phyloP scores from a whole-genome alignment of 2,113 vertebrate genomes.

The Sigmodon hispidus region DNA sequence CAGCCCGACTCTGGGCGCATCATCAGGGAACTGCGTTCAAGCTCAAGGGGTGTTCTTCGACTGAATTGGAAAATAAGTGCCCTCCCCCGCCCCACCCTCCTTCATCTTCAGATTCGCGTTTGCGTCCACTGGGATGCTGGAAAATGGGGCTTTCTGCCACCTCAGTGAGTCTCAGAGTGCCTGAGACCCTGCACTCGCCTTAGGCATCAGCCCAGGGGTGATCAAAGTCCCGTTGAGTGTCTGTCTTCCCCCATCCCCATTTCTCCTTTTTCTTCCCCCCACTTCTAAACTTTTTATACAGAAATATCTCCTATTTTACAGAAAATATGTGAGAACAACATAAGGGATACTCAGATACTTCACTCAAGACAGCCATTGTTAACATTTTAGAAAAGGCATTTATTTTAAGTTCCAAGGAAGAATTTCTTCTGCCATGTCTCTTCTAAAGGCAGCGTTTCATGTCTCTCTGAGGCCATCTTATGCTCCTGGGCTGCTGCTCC shows the following conservation, averaged over 20 bases:
- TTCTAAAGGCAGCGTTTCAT: not conserved
- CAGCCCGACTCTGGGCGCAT: not conserved
- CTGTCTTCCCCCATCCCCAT: accelerated
- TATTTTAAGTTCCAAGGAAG: slow-evolving; percentile 25
- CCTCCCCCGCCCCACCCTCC: not conserved
- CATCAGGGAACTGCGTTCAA: not conserved
- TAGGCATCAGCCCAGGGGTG: not conserved
- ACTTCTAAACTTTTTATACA: not conserved
- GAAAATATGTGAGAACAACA: not conserved
- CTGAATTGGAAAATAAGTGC: not conserved
- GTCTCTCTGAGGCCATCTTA: not conserved
- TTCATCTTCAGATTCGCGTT: not conserved
- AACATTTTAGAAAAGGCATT: not conserved
- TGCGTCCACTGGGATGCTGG: not conserved
- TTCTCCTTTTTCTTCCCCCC: no score
- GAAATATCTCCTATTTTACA: not conserved
- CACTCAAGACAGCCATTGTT: no score
- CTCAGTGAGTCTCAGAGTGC: not conserved
- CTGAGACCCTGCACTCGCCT: no score
- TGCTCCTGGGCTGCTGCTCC: not conserved
- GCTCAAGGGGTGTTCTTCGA: not conserved
- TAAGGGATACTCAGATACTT: not conserved
- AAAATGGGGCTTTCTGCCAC: not conserved
- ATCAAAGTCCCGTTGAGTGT: no score
- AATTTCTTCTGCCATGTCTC: accelerated